Evolutionary conservation across 2,888 invertebrate species (phyloP), one percentile per base, ranked within the genome.

Genomic region (Orthosia gracilis): DNA sequence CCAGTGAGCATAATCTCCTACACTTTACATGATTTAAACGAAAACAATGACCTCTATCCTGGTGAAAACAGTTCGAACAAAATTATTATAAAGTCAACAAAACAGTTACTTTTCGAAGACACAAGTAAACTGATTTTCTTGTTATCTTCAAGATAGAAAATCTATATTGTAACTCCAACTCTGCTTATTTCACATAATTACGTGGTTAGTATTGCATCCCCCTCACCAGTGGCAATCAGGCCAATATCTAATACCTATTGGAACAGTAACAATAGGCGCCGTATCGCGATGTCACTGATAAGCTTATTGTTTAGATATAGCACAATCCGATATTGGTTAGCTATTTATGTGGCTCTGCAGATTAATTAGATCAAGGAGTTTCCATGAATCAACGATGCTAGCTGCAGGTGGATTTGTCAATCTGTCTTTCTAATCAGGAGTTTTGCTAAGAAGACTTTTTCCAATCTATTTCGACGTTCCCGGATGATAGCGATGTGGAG

Each of bases 271-370:
- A 82, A 82, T 71, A 26, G 68, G 18, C 3, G 55, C 54, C 76
- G 84, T 84, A 76, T 76, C 81, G 80, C 76, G 80, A 80, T 82
- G 69, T 69, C 23, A 76, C 62, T 63, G 80, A 80, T 75, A 65
- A 62, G 31, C 58, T 49, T 31, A 73, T 76, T 75, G 84, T 82
- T 62, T 71, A 71, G 57, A 80, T 82, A 70, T 82, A 63, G 84
- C 40, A 71, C 84, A 69, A 75, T 26, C 62, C 58, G 70, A 69
- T 80, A 80, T 71, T 75, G 52, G n/a, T 68, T 63, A 66, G 31
- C 47, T n/a, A 65, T 26, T 64, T 65, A 40, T 40, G 67, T 72
- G 59, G 50, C 52, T 12, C 69, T 57, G 40, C 31, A 21, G n/a
- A 69, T 57, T 54, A 52, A 58, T 49, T 67, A 31, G 57, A 45